Percentiles rank a stretch among this genome's conserved stretches.
phyloP scores from a whole-genome alignment of 2,888 invertebrate genomes.

The Formica aserva region DNA sequence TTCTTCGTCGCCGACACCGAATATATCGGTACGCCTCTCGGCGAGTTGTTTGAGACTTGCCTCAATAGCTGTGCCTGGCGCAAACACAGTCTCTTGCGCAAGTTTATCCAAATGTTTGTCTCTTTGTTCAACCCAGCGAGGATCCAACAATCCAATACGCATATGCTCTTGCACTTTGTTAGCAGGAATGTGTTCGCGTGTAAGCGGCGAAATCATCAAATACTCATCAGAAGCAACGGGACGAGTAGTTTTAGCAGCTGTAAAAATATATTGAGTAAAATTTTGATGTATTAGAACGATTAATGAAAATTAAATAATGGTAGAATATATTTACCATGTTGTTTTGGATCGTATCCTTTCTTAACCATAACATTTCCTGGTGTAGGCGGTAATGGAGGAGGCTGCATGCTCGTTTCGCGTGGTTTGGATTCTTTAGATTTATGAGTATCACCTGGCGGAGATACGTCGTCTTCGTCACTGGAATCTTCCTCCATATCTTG shows the following conservation, averaged over 20 bases:
- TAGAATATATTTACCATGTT: slow-evolving; percentile 85
- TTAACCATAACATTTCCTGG: slow-evolving; percentile 98
- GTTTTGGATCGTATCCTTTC: slow-evolving; percentile 98
- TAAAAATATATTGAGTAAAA: slow-evolving; percentile 31
- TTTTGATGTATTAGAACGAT: neutral
- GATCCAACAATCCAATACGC: slow-evolving; percentile 98
- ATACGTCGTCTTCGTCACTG: slow-evolving; percentile 88
- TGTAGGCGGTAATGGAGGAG: slow-evolving; percentile 93
- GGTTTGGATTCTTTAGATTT: slow-evolving; percentile 85
- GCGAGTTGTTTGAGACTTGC: slow-evolving; percentile 98
- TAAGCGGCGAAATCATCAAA: slow-evolving; percentile 97
- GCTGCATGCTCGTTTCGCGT: slow-evolving; percentile 85
- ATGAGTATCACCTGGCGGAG: slow-evolving; percentile 80
- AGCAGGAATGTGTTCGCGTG: slow-evolving; percentile 98
- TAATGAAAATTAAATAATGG: neutral
- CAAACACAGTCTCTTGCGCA: slow-evolving; percentile 95
- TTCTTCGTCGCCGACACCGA: slow-evolving; percentile 99
- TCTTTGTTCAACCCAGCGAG: slow-evolving; percentile 98
- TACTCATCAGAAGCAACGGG: slow-evolving; percentile 93
- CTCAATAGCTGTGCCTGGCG: slow-evolving; percentile 95
- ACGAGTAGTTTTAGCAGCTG: slow-evolving; percentile 82
- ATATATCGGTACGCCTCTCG: slow-evolving; percentile 99
- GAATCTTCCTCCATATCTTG: slow-evolving; percentile 98
- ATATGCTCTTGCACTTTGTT: slow-evolving; percentile 99
- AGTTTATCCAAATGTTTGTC: slow-evolving; percentile 97